Base-by-base conservation (phyloP, 2,797 vertebrate species). In the Chelonia mydas region DNA sequence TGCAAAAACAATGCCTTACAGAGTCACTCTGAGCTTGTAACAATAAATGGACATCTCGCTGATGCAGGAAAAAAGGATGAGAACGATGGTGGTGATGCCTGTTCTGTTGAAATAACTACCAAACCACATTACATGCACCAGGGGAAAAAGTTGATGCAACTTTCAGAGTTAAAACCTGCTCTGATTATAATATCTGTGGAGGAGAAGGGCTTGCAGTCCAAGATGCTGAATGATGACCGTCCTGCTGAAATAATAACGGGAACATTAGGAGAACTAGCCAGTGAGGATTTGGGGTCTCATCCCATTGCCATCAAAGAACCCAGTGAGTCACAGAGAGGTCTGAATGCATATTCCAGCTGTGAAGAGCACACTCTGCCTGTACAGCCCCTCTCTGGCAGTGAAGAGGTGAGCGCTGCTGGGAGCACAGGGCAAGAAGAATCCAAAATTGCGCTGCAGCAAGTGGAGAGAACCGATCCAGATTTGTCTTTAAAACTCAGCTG, bases 181-280 rank as follows among this genome's bases (percentile, higher is more conserved):
- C 91, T 97, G 31, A 89, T 98, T 87, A 94, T 93, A 81, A 54
- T 96, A 55, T 90, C 97, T 53, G 94, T 96, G 79, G 96, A 97
- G 59, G 96, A 97, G 88, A 95, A 96, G 92, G 96, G 61, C 74
- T 93, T 96, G 25, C 97, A 97, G 82, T 95, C 96, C 88, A 90
- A 95, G 51, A 90, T 88, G 77, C 74, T 78, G 86, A 97, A 93
- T 65, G 50, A 76, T 53, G 82, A 68, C n/a, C 51, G 47, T 85
- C 78, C 54, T 57, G 5, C 33, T 80, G 91, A 96, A 87, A 61
- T 87, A 23, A 83, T n/a, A 86, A 25, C 86, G 5, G 47, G 77
- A 80, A 84, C 83, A 27, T 0, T 61, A 81, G 68, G 59, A 94
- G 91, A 87, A 6, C 13, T 78, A 47, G 54, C 11, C 54, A 87